Conservation (phyloP, 2,888 invertebrate genomes). For the Dysmachus trigonus region DNA sequence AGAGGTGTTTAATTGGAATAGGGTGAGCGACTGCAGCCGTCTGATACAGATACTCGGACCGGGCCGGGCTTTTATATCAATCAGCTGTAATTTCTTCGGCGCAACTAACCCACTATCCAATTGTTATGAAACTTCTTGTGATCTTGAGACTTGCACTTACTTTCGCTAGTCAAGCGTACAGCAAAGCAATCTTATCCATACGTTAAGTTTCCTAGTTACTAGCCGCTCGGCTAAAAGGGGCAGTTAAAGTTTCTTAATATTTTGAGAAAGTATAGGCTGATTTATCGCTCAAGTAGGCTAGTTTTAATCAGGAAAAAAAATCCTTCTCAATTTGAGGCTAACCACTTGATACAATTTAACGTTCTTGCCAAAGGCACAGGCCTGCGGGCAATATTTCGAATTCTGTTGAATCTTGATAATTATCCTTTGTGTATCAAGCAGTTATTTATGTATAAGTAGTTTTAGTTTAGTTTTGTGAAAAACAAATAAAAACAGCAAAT, state of each 20-base stretch:
- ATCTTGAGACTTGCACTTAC: conserved; percentile 11
- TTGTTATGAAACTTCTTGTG: neutral
- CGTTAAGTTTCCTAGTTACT: neutral
- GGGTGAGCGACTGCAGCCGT: neutral
- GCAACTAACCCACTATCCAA: neutral
- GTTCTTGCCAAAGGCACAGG: neutral
- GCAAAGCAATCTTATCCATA: neutral
- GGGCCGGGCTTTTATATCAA: neutral
- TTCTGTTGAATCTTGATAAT: neutral
- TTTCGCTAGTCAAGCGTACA: neutral
- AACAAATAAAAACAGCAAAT: no score
- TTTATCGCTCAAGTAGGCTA: neutral
- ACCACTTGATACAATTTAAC: neutral
- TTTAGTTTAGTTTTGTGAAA: no score
- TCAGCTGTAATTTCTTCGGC: neutral
- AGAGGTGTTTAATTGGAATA: neutral
- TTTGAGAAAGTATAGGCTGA: neutral
- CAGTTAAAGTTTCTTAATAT: neutral
- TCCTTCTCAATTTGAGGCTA: neutral
- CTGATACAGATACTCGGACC: neutral
- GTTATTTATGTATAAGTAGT: neutral
- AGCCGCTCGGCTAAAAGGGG: neutral
- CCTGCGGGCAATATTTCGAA: neutral
- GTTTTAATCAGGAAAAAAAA: neutral
- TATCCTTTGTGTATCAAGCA: neutral